These are phyloP conservation scores for Auanema sp. DNA, from an alignment of 2,888 invertebrate genomes.

Conservation along the genomic window DNA sequence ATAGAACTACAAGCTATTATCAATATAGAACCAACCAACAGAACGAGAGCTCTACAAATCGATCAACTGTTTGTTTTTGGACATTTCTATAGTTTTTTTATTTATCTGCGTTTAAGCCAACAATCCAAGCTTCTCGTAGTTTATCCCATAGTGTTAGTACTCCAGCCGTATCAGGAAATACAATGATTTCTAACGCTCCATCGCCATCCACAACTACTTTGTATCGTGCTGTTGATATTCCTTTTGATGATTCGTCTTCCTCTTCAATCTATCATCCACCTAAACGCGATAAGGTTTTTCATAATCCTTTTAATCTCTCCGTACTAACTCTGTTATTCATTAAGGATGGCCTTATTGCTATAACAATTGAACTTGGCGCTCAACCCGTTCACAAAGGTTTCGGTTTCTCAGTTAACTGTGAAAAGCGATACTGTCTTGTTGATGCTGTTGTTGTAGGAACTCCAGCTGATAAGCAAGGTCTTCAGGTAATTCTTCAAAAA, in stretches of 20 bases:
- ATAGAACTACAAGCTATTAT: too few relatives aligned
- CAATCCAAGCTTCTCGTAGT: too few relatives aligned
- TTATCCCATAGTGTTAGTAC: constrained; percentile 11
- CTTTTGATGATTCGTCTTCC: constrained; percentile 35
- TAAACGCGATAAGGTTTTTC: constrained; percentile 13
- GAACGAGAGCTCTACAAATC: too few relatives aligned
- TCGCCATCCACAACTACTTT: constrained; percentile 14
- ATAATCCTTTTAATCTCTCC: neutral
- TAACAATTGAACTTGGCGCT: constrained; percentile 37
- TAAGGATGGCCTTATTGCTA: constrained; percentile 29
- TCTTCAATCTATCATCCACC: constrained; percentile 32
- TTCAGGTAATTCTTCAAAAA: constrained; percentile 24
- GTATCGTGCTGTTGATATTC: constrained; percentile 46
- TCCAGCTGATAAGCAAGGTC: constrained; percentile 43
- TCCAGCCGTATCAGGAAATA: constrained; percentile 10
- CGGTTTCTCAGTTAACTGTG: constrained; percentile 65
- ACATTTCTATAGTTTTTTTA: too few relatives aligned
- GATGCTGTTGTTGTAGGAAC: constrained; percentile 64
- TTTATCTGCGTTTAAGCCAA: too few relatives aligned
- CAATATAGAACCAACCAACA: too few relatives aligned
- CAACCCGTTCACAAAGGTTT: constrained; percentile 62
- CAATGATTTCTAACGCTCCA: neutral
- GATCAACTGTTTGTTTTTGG: too few relatives aligned
- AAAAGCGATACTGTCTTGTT: constrained; percentile 61
- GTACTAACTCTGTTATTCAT: neutral